These are phyloP conservation scores for Andrena bicolor DNA, from an alignment of 2,888 invertebrate species.

Conservation along the genomic window DNA sequence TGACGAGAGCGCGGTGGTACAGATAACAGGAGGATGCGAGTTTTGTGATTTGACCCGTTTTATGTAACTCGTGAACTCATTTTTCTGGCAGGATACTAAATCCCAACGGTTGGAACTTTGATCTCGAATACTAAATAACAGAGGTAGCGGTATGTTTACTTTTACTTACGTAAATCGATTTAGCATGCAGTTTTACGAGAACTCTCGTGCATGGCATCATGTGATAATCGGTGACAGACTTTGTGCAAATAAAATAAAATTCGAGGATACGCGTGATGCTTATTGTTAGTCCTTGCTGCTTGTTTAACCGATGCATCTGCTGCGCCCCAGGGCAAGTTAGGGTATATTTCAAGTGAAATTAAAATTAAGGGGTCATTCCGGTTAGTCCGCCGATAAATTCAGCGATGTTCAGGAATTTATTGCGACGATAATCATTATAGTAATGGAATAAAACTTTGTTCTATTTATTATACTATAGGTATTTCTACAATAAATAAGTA, in stretches of 20 bases:
- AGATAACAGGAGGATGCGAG: neutral
- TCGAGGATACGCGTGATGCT: neutral
- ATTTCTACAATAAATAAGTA: too few relatives aligned
- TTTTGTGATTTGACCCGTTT: neutral
- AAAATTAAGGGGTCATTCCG: too few relatives aligned
- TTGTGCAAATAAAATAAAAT: neutral
- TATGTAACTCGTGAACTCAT: neutral
- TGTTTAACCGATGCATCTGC: too few relatives aligned
- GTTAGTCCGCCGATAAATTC: too few relatives aligned
- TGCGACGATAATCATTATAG: too few relatives aligned
- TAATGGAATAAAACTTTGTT: too few relatives aligned
- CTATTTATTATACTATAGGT: too few relatives aligned
- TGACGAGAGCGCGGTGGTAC: neutral
- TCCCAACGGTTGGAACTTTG: constrained; percentile 32
- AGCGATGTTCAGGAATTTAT: too few relatives aligned
- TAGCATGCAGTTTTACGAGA: constrained; percentile 7
- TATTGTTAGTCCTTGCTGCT: too few relatives aligned
- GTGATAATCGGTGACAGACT: neutral
- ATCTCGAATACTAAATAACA: constrained; percentile 18
- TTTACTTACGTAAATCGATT: constrained; percentile 52
- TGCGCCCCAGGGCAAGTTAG: too few relatives aligned
- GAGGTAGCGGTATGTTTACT: constrained; percentile 22
- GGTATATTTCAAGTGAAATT: too few relatives aligned
- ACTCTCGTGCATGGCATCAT: neutral
- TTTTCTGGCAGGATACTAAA: neutral